Evolutionary conservation across 2,888 invertebrate genomes (phyloP).

Genomic region (Empis livida): DNA sequence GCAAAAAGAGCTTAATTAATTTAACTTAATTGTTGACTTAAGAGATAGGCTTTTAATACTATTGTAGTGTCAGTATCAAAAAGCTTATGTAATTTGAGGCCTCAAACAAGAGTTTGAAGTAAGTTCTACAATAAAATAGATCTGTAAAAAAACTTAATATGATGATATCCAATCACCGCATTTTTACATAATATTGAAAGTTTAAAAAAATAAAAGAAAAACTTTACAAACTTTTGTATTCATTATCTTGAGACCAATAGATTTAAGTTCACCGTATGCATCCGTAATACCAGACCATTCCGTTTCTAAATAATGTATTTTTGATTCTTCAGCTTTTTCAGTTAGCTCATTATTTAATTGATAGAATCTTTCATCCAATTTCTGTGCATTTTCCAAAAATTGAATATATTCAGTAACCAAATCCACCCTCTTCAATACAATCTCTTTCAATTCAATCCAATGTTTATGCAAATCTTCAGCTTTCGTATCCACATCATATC

Average conservation of each 20-base stretch:
- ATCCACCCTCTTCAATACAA: slow-evolving; percentile 49
- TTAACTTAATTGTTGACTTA: too few species aligned
- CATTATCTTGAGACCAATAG: slow-evolving; percentile 1
- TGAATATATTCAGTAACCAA: slow-evolving; percentile 54
- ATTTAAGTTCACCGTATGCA: slow-evolving; percentile 22
- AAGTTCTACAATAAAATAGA: too few species aligned
- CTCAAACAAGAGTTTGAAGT: too few species aligned
- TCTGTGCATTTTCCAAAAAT: slow-evolving; percentile 56
- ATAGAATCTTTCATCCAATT: slow-evolving; percentile 51
- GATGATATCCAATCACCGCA: too few species aligned
- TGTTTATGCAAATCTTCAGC: slow-evolving; percentile 48
- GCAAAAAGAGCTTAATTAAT: too few species aligned
- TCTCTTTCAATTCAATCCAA: slow-evolving; percentile 48
- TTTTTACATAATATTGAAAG: too few species aligned
- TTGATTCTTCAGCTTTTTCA: slow-evolving; percentile 44
- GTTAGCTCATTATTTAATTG: slow-evolving; percentile 47
- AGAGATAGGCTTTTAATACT: too few species aligned
- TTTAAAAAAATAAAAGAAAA: too few species aligned
- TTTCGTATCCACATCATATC: slow-evolving; percentile 47
- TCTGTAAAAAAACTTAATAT: too few species aligned
- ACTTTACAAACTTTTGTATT: not conserved
- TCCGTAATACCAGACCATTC: slow-evolving; percentile 35
- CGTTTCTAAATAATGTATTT: slow-evolving; percentile 31
- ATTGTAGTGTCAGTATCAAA: too few species aligned
- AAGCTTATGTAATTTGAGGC: too few species aligned